Conservation (phyloP, 1,140 invertebrate genomes). For the Campoletis sonorensis region DNA sequence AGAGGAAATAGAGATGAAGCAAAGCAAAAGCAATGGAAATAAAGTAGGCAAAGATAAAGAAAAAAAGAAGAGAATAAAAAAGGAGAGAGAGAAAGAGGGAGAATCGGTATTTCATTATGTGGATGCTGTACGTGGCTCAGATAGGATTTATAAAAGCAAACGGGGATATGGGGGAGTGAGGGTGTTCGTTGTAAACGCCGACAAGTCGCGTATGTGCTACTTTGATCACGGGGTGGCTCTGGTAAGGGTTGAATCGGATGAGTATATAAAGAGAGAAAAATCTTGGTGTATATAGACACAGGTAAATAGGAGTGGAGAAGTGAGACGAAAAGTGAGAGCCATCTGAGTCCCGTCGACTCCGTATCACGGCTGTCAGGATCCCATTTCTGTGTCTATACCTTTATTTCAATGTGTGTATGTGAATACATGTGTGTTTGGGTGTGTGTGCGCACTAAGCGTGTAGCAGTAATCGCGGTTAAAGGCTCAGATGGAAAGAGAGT, state of each 20-base stretch:
- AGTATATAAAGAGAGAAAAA: constrained; percentile 17
- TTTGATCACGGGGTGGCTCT: constrained; percentile 28
- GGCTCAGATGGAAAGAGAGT: constrained; percentile 63
- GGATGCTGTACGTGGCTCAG: neutral
- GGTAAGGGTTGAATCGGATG: neutral
- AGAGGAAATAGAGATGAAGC: no score
- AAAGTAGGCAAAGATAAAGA: neutral
- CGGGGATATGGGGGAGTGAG: neutral
- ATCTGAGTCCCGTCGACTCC: constrained; percentile 23
- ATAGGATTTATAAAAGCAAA: neutral
- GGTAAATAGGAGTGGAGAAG: no score
- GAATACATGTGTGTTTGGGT: no score
- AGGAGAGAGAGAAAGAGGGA: no score
- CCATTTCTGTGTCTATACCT: neutral
- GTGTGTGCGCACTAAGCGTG: constrained; percentile 50
- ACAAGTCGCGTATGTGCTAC: constrained; percentile 41
- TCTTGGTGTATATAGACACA: neutral
- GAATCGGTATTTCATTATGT: constrained; percentile 11
- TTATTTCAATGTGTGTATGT: no score
- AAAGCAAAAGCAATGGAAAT: no score
- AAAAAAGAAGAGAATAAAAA: neutral
- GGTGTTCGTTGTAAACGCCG: constrained; percentile 13
- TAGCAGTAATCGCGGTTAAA: constrained; percentile 65
- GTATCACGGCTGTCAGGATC: constrained; percentile 25
- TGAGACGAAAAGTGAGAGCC: constrained; percentile 11